Base-by-base conservation (phyloP, 1,140 invertebrate species). In the Lerema accius region DNA sequence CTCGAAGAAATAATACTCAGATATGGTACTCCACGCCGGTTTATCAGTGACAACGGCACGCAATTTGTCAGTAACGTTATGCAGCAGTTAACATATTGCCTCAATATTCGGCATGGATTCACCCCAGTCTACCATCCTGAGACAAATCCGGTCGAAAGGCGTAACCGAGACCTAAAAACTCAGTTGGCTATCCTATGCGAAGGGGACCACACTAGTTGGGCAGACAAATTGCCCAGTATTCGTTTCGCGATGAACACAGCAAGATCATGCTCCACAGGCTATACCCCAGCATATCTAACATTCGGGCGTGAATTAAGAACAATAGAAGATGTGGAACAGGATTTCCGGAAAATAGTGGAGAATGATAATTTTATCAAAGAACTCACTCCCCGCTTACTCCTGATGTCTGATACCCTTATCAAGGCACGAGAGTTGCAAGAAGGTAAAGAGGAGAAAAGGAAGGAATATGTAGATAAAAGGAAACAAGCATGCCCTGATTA, bases 171-270 rank as follows among this genome's bases (percentile, higher is more conserved):
- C 16, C 16, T 86, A 4, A 89, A 89, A 63, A 76, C 75, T 0
- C 82, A 85, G 63, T 63, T 91, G 17, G 50, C 69, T 0, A 75
- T 86, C 11, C 10, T 82, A 39, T 55, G 82, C 0, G 46, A 50
- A 1, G 50, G 74, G 14, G 46, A 83, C 10, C 35, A 37, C 11
- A 37, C 35, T 2, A 11, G 10, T 4, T 37, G 80, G 81, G 60
- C 82, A 46, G 66, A 77, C 7, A 63, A 76, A 23, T 55, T 92
- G n/a, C 68, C 76, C 0, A 69, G 73, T 14, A 69, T 91, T 1
- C 59, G 77, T 0, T 91, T 87, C 56, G 86, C 90, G 0, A 74
- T 85, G 50, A 90, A 91, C 55, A 84, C 88, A 4, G 82, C 82
- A 0, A 59, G 51, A 3, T 72, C 80, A 43, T 67, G 71, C n/a